These are phyloP conservation scores for Drosophila nasuta DNA, from an alignment of 1,140 invertebrate genomes.

Conservation along the genomic window DNA sequence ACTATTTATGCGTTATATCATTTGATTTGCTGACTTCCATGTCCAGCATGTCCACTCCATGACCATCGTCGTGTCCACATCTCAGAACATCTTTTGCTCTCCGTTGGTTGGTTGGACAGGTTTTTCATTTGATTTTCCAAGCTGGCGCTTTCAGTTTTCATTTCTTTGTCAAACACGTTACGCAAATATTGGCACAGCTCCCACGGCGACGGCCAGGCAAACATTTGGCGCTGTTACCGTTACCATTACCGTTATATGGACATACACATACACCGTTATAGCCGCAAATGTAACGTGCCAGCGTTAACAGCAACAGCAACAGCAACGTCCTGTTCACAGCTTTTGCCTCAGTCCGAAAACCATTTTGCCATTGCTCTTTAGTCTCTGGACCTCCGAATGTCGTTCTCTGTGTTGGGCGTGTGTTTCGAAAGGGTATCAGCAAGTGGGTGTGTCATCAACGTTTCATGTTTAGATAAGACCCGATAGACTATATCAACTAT, in stretches of 20 bases:
- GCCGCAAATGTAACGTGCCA: conserved; percentile 25
- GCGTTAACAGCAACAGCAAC: conserved; percentile 5
- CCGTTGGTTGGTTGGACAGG: conserved; percentile 9
- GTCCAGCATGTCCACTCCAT: no score
- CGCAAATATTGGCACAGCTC: conserved; percentile 82
- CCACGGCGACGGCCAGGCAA: conserved; percentile 72
- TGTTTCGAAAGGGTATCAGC: neutral
- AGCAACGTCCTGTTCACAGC: conserved; percentile 23
- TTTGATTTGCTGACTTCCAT: no score
- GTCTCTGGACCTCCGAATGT: neutral
- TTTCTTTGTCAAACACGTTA: conserved; percentile 84
- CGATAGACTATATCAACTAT: conserved; percentile 14
- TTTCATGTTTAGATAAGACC: conserved; percentile 30
- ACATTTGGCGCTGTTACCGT: conserved; percentile 68
- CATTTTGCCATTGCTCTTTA: neutral
- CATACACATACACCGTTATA: conserved; percentile 25
- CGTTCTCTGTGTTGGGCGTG: neutral
- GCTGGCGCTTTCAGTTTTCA: conserved; percentile 82
- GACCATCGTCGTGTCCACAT: neutral
- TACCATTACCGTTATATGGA: conserved; percentile 49
- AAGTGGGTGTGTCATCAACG: conserved; percentile 5
- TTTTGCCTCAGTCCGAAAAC: neutral
- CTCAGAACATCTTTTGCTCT: neutral
- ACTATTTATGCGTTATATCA: no score
- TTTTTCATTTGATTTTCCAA: conserved; percentile 81